phyloP scores from a whole-genome alignment of 2,888 invertebrate genomes.

The Uloborus plumipes region DNA sequence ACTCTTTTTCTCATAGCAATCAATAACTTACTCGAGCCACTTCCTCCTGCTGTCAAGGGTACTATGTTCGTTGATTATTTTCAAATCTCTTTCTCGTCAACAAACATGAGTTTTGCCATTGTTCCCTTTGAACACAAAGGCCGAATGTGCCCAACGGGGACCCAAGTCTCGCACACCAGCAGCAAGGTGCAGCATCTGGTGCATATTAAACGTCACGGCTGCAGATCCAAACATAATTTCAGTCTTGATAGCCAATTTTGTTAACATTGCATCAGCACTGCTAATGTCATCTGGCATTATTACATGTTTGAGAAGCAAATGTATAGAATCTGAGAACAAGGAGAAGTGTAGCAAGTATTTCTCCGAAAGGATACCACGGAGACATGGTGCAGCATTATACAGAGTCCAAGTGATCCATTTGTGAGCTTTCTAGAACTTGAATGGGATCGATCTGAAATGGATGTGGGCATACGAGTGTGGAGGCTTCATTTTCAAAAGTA shows the following conservation, averaged over 20 bases:
- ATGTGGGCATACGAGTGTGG: conserved; percentile 20
- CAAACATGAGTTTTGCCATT: conserved; percentile 23
- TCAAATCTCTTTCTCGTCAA: too few relatives aligned
- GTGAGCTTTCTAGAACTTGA: conserved; percentile 22
- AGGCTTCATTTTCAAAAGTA: conserved; percentile 15
- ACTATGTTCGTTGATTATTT: too few relatives aligned
- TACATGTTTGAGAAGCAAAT: background rate
- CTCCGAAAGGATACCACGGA: conserved; percentile 8
- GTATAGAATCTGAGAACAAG: background rate
- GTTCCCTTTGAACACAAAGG: background rate
- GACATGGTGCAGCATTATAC: conserved; percentile 20
- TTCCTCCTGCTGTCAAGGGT: too few relatives aligned
- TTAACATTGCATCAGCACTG: background rate
- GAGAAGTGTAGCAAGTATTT: background rate
- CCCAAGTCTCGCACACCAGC: conserved; percentile 5
- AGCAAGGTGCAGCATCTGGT: conserved; percentile 12
- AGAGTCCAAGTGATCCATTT: conserved; percentile 10
- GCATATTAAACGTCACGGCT: too few relatives aligned
- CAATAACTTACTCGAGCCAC: too few relatives aligned
- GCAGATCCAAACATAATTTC: background rate
- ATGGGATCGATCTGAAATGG: conserved; percentile 4
- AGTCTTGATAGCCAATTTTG: background rate
- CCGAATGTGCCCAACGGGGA: too few relatives aligned
- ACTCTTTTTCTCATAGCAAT: too few relatives aligned
- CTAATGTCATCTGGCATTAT: conserved; percentile 1